These are phyloP conservation scores for Girardinichthys multiradiatus DNA, from an alignment of 2,113 vertebrate genomes.

Conservation along the genomic window DNA sequence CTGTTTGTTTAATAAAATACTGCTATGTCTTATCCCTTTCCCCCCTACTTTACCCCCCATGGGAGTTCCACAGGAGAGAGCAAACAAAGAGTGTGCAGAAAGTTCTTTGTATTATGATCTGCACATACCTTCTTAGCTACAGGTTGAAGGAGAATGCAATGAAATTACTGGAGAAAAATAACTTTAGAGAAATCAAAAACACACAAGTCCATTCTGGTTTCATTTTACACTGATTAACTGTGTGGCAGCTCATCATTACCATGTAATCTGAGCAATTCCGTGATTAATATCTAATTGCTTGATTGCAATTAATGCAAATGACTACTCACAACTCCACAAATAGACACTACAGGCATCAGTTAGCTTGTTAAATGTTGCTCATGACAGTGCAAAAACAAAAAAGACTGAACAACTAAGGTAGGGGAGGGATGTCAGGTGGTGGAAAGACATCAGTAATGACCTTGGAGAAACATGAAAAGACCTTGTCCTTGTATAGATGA, in stretches of 20 bases:
- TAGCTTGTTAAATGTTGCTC: not conserved
- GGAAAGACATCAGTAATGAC: not conserved
- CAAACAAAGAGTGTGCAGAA: conserved; percentile 18
- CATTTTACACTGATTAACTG: conserved; percentile 66
- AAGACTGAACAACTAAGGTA: not conserved
- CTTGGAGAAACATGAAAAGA: too few relatives aligned
- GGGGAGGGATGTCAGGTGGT: not conserved
- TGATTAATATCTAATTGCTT: conserved; percentile 60
- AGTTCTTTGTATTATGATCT: not conserved
- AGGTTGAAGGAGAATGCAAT: not conserved
- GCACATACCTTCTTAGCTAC: not conserved
- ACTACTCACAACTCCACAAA: conserved; percentile 33
- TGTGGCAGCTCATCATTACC: conserved; percentile 42
- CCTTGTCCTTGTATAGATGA: too few relatives aligned
- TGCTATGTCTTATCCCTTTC: conserved; percentile 72
- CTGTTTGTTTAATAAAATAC: conserved; percentile 45
- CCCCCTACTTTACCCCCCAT: not conserved
- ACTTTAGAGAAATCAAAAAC: conserved; percentile 22
- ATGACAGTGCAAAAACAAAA: not conserved
- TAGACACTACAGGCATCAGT: not conserved
- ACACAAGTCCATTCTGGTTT: conserved; percentile 42
- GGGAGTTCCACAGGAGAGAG: conserved; percentile 86
- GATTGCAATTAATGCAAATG: conserved; percentile 59
- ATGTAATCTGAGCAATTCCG: conserved; percentile 55
- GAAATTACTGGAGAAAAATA: conserved; percentile 11